A percentile compares a stretch with the other conserved stretches of the same genome.
Evolutionary conservation across 2,797 vertebrate genomes (phyloP).

Genomic region (Platalea minor): DNA sequence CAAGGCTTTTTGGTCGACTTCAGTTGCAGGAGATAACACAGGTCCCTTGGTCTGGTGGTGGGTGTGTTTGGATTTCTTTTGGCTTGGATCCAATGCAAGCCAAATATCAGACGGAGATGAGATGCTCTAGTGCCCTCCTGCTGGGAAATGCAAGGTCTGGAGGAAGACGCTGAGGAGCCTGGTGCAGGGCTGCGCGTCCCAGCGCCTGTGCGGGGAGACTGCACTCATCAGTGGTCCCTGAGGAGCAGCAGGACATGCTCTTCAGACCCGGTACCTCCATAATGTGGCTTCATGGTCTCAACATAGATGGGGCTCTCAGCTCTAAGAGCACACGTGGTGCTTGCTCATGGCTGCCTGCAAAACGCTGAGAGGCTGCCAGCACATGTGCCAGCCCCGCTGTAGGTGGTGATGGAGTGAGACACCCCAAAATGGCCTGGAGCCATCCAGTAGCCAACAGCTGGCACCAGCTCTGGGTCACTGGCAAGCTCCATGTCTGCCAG

Average conservation of each 20-base stretch:
- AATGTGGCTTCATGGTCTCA: neutral
- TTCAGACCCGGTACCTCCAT: neutral
- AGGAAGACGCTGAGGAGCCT: neutral
- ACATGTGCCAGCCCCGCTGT: neutral
- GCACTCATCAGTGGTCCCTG: rapidly evolving
- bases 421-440: neutral
- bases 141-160: neutral
- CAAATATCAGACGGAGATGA: neutral
- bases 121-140: neutral
- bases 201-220: rapidly evolving
- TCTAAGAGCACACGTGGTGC: neutral
- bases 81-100: neutral
- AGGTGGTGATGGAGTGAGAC: neutral
- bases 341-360: neutral
- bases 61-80: neutral
- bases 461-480: neutral
- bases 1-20: neutral
- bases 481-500: neutral
- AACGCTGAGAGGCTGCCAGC: neutral
- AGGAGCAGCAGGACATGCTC: neutral
- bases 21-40: neutral
- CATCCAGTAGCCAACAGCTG: conserved; percentile 13
- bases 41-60: neutral
- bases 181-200: neutral
- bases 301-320: rapidly evolving